phyloP scores from a whole-genome alignment of 2,113 vertebrate species.

The Jacana jacana region DNA sequence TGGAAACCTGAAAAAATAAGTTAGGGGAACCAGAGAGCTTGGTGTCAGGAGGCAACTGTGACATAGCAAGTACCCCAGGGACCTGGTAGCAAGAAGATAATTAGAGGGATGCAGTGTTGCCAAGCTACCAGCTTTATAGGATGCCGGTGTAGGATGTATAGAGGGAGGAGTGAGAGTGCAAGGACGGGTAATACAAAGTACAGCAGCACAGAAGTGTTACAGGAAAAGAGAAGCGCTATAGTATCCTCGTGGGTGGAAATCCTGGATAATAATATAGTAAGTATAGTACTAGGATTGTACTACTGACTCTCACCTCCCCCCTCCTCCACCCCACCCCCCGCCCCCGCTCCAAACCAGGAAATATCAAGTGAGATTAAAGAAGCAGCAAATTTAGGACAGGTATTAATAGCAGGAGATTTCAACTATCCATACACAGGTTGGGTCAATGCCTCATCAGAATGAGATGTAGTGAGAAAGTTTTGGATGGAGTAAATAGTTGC shows the following conservation, averaged over 20 bases:
- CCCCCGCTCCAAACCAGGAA: neutral
- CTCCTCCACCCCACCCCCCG: too few relatives aligned
- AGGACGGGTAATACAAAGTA: neutral
- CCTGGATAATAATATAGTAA: neutral
- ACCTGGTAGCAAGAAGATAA: neutral
- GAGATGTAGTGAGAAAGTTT: neutral
- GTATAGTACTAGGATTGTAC: slow-evolving; percentile 26
- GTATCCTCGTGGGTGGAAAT: slow-evolving; percentile 17
- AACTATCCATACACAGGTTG: neutral
- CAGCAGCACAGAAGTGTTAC: neutral
- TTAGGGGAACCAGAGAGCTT: neutral
- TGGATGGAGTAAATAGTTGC: neutral
- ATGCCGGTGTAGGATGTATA: slow-evolving; percentile 9
- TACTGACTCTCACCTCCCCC: neutral
- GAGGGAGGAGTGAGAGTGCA: neutral
- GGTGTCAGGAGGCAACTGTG: neutral
- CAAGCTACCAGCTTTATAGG: neutral
- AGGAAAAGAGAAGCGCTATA: neutral
- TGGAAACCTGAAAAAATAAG: neutral
- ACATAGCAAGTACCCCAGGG: neutral
- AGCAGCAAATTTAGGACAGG: slow-evolving; percentile 14
- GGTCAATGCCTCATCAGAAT: neutral
- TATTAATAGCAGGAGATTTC: slow-evolving; percentile 54
- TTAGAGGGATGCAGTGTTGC: neutral
- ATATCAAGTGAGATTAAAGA: slow-evolving; percentile 44